Evolutionary conservation across 1,140 invertebrate genomes (phyloP).

Genomic region (Hermatobates lingyangjiaoensis): DNA sequence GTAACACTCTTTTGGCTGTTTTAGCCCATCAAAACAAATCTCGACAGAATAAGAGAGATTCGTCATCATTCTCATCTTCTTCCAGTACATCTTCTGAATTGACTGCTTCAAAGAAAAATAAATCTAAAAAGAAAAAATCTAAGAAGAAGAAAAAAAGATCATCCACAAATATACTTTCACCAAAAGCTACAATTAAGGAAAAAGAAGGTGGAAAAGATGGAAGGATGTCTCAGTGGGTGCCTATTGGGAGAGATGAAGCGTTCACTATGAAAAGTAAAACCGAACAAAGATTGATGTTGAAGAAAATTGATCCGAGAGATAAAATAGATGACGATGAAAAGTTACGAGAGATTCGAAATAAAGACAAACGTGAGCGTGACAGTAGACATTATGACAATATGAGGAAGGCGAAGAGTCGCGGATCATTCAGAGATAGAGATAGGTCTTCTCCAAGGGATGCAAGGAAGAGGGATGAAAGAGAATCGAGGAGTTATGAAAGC

Average conservation of each 20-base stretch:
- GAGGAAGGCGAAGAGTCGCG: too few species aligned
- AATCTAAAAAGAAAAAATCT: slow-evolving; percentile 9
- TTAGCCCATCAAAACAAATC: slow-evolving; percentile 2
- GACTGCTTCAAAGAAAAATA: not conserved
- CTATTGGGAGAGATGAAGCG: slow-evolving; percentile 27
- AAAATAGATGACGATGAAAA: slow-evolving; percentile 1
- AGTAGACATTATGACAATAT: too few species aligned
- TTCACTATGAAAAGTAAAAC: slow-evolving; percentile 33
- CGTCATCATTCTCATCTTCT: slow-evolving; percentile 2
- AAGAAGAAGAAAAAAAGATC: slow-evolving; percentile 7
- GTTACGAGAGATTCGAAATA: not conserved
- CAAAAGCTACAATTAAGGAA: too few species aligned
- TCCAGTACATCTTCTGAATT: not conserved
- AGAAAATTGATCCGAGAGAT: slow-evolving; percentile 22
- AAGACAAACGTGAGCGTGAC: slow-evolving; percentile 16
- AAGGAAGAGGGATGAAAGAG: slow-evolving; percentile 19
- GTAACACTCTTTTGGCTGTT: slow-evolving; percentile 9
- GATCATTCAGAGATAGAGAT: slow-evolving; percentile 21
- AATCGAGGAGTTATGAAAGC: not conserved
- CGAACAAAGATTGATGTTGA: slow-evolving; percentile 21
- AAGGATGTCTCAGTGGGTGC: too few species aligned
- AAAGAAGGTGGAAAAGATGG: too few species aligned
- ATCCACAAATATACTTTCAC: too few species aligned
- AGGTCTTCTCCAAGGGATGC: slow-evolving; percentile 21
- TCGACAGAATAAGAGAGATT: slow-evolving; percentile 18